Percentiles rank a stretch among this genome's conserved stretches.
Evolutionary conservation across 2,888 invertebrate genomes (phyloP).

Genomic region (Willowsia nigromaculata): DNA sequence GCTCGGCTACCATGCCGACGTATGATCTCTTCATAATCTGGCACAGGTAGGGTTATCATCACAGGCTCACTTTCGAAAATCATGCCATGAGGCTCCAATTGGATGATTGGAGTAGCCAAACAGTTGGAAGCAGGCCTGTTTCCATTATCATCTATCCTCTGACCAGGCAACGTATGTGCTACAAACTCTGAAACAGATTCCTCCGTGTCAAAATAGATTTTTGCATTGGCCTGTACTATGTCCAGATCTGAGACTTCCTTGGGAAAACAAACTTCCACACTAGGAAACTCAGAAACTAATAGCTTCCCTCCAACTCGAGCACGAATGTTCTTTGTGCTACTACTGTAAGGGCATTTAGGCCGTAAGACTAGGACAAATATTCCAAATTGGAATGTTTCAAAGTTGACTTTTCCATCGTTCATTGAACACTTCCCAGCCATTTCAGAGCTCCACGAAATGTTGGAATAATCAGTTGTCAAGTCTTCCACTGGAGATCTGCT

Average conservation of each 20-base stretch:
- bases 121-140: background rate
- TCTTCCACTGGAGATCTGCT: conserved; percentile 72
- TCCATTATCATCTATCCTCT: background rate
- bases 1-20: conserved; percentile 54
- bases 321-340: conserved; percentile 66
- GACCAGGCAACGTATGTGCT: background rate
- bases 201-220: conserved; percentile 78
- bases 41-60: conserved; percentile 78
- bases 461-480: background rate
- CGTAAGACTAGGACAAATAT: conserved; percentile 79
- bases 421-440: conserved; percentile 33
- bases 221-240: conserved; percentile 76
- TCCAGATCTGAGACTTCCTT: conserved; percentile 77
- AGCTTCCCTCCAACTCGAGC: conserved; percentile 77
- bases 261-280: conserved; percentile 79
- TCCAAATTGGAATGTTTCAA: conserved; percentile 75
- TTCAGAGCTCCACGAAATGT: conserved; percentile 19
- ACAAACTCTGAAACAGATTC: conserved; percentile 63
- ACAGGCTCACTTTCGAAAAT: conserved; percentile 77
- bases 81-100: conserved; percentile 79
- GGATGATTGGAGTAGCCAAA: conserved; percentile 79
- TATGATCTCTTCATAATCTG: conserved; percentile 77
- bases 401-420: conserved; percentile 21
- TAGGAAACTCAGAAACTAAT: conserved; percentile 76
- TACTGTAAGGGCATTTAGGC: conserved; percentile 76